Evolutionary conservation across 2,113 vertebrate genomes (phyloP).

Genomic region (Bufo bufo): DNA sequence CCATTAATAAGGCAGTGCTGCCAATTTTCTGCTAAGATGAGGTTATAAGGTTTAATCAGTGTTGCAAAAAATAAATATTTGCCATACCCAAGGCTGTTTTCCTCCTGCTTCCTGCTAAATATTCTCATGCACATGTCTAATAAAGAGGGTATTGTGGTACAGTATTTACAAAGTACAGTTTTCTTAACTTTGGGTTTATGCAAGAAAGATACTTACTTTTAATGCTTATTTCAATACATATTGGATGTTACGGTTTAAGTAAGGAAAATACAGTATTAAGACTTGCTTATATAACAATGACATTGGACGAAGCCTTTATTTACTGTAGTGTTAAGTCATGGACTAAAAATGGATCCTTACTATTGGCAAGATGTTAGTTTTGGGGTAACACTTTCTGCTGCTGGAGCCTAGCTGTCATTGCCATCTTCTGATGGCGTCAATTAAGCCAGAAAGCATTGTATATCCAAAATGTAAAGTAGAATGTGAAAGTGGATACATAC

Average conservation of each 20-base stretch:
- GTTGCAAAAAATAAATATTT: constrained; percentile 59
- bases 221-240: background rate
- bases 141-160: constrained; percentile 17
- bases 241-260: background rate
- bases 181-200: background rate
- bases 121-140: constrained; percentile 25
- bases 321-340: too few relatives aligned
- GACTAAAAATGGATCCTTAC: too few relatives aligned
- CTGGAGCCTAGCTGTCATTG: too few relatives aligned
- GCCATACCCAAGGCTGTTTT: constrained; percentile 50
- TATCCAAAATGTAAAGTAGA: too few relatives aligned
- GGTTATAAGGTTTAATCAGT: constrained; percentile 44
- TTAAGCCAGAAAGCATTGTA: too few relatives aligned
- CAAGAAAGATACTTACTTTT: background rate
- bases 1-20: constrained; percentile 39
- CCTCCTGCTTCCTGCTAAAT: constrained; percentile 43
- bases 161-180: too few relatives aligned
- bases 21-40: constrained; percentile 40
- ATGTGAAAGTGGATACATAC: too few relatives aligned
- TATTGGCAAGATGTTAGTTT: too few relatives aligned
- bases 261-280: background rate
- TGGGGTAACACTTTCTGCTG: too few relatives aligned
- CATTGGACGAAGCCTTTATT: too few relatives aligned
- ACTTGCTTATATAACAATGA: too few relatives aligned
- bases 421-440: too few relatives aligned